A percentile compares a stretch with the other conserved stretches of the same genome.
Conservation (phyloP, 2,797 vertebrate genomes). For the Monodelphis domestica region DNA sequence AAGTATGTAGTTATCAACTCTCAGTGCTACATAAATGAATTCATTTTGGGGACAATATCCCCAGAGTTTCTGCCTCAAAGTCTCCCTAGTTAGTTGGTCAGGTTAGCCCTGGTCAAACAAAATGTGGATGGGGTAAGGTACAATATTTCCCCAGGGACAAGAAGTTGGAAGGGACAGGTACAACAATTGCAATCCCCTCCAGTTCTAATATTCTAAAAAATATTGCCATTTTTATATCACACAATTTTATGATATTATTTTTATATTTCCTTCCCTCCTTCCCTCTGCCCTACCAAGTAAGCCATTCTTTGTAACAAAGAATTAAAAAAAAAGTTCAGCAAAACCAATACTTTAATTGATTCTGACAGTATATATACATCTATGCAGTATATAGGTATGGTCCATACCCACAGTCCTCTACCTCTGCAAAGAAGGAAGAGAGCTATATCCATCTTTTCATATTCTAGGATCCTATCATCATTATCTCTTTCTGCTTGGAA, state of each 20-base stretch:
- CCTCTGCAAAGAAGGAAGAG: not conserved
- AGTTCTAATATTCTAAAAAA: not conserved
- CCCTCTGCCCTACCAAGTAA: not conserved
- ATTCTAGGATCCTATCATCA: not conserved
- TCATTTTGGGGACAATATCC: not conserved
- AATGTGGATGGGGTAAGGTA: not conserved
- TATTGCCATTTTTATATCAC: not conserved
- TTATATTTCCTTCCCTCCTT: not conserved
- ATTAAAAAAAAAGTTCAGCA: not conserved
- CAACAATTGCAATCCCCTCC: not conserved
- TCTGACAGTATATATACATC: not conserved
- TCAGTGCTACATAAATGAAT: not conserved
- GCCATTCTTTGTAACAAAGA: not conserved
- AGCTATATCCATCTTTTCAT: not conserved
- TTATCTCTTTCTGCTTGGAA: not conserved
- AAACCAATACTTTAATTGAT: not conserved
- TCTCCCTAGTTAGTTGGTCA: not conserved
- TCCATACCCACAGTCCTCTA: not conserved
- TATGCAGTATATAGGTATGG: no score
- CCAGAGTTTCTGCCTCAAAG: not conserved
- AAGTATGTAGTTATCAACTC: not conserved
- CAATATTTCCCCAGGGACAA: not conserved
- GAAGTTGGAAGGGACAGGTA: not conserved
- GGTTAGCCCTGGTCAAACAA: not conserved
- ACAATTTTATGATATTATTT: no score